Conservation (phyloP, 1,140 invertebrate species). For the Pollicipes pollicipes region DNA sequence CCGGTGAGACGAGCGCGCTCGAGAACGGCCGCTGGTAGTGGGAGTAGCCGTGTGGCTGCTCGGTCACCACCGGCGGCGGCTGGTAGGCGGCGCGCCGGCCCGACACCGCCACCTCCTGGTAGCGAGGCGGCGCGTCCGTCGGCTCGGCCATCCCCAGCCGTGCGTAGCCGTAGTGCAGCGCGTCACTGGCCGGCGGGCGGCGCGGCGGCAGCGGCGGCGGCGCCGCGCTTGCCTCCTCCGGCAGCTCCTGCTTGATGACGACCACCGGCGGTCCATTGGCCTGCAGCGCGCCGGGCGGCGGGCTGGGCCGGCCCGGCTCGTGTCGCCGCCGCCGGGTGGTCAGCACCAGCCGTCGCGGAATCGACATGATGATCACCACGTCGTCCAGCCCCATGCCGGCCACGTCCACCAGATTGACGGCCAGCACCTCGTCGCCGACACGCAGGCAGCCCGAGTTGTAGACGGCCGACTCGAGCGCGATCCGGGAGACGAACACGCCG, state of each 20-base stretch:
- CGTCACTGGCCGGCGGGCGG: conserved; percentile 16
- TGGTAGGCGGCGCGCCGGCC: conserved; percentile 34
- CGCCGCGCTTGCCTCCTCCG: conserved; percentile 34
- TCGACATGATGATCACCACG: conserved; percentile 98
- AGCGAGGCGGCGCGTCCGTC: conserved; percentile 8
- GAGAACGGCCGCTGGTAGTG: conserved; percentile 16
- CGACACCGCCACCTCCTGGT: not conserved
- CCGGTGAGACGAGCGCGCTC: conserved; percentile 17
- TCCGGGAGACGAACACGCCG: conserved; percentile 95
- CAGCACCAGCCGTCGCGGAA: conserved; percentile 81
- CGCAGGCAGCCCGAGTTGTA: conserved; percentile 85
- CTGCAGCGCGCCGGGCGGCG: conserved; percentile 42
- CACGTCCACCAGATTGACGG: conserved; percentile 93
- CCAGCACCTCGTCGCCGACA: conserved; percentile 96
- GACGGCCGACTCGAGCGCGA: conserved; percentile 88
- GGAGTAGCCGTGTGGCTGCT: conserved; percentile 40
- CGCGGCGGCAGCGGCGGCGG: conserved; percentile 19
- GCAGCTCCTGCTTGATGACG: conserved; percentile 74
- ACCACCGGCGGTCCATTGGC: conserved; percentile 76
- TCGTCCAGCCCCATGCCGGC: conserved; percentile 94
- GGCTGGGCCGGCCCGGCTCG: conserved; percentile 22
- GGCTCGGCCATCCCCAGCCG: conserved; percentile 11
- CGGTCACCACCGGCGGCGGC: conserved; percentile 62
- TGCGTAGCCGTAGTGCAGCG: conserved; percentile 18
- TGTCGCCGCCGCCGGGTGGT: conserved; percentile 50